These are phyloP conservation scores for Agraylea sexmaculata DNA, from an alignment of 1,140 invertebrate genomes.

Conservation along the genomic window DNA sequence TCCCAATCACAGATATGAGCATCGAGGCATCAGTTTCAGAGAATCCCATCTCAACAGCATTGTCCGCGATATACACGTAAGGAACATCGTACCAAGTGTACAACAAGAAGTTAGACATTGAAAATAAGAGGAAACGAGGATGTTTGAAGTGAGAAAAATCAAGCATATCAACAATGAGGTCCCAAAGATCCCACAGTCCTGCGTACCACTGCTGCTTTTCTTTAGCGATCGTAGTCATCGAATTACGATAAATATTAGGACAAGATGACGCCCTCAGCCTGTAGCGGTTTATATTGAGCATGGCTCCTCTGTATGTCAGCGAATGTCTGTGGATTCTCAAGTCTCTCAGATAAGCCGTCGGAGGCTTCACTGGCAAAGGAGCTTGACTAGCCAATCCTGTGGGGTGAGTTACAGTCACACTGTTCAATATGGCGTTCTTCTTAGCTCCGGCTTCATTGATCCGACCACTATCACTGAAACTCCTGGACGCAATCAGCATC, in stretches of 20 bases:
- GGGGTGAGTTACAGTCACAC: slow-evolving; percentile 23
- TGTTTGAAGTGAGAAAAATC: slow-evolving; percentile 70
- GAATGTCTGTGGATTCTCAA: slow-evolving; percentile 59
- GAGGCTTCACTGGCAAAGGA: slow-evolving; percentile 32
- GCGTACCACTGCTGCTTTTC: slow-evolving; percentile 61
- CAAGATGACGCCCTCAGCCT: slow-evolving; percentile 71
- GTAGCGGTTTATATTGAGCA: slow-evolving; percentile 75
- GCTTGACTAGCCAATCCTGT: slow-evolving; percentile 24
- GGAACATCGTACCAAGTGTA: slow-evolving; percentile 84
- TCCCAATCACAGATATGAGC: slow-evolving; percentile 75
- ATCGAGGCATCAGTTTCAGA: slow-evolving; percentile 61
- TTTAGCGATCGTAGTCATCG: slow-evolving; percentile 74
- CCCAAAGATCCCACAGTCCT: slow-evolving; percentile 64
- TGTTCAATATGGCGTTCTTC: slow-evolving; percentile 27
- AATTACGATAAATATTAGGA: slow-evolving; percentile 78
- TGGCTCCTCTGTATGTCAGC: slow-evolving; percentile 72
- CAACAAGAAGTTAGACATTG: slow-evolving; percentile 72
- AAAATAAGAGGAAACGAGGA: slow-evolving; percentile 63
- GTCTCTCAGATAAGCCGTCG: slow-evolving; percentile 56
- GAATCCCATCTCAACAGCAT: slow-evolving; percentile 59
- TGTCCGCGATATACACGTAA: slow-evolving; percentile 74
- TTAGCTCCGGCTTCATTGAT: slow-evolving; percentile 28
- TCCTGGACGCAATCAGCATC: slow-evolving; percentile 54
- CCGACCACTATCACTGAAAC: slow-evolving; percentile 56
- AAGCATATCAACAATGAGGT: slow-evolving; percentile 61